Base-by-base conservation (phyloP, 64 coral and sea anemone genomes). In the Catalaphyllia jardinei region DNA sequence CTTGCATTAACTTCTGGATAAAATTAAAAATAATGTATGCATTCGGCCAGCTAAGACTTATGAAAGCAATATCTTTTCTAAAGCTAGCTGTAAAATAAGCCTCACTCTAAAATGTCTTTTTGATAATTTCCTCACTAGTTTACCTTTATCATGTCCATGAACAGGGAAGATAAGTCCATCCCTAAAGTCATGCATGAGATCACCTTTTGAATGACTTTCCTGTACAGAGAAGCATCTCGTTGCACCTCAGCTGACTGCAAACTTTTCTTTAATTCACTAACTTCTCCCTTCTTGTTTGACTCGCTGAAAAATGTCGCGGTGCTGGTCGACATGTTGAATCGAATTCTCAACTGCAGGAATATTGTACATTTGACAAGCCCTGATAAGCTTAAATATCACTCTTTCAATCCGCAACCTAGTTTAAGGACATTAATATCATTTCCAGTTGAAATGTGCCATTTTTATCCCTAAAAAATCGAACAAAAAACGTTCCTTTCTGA, bases 61-160 rank as follows among this genome's bases (percentile, higher is more conserved):
- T 35, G 33, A 35, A 35, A 35, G 33, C 33, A 1, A 35, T 35
- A 35, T 46, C 42, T 46, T 46, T 46, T 5, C 42, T 8, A 46
- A 7, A 8, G 42, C 42, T 46, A 46, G 42, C 42, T 5, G 42
- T 46, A 46, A 8, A 46, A 46, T 46, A 46, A 46, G 42, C 3
- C 0, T 46, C 7, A 46, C 7, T 46, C 0, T 46, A 46, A 46
- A 4, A 46, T 46, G 33, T 35, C 33, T 35, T 35, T 35, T 35
- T 1, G 33, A 35, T n/a, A n/a, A n/a, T 35, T 46, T 46, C 42
- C 7, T 46, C 6, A 46, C 42, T 46, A 7, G 25, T 20, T 6
- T 91, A 99, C 97, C 91, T 99, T 99, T 19, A 99, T 95, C 88
- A 99, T 99, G 64, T 93, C 89, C 63, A 90, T 95, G 71, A 99